Percentiles rank a stretch among this genome's conserved stretches.
These are phyloP conservation scores for Eupithecia subumbrata DNA, from an alignment of 2,888 invertebrate species.

Conservation along the genomic window DNA sequence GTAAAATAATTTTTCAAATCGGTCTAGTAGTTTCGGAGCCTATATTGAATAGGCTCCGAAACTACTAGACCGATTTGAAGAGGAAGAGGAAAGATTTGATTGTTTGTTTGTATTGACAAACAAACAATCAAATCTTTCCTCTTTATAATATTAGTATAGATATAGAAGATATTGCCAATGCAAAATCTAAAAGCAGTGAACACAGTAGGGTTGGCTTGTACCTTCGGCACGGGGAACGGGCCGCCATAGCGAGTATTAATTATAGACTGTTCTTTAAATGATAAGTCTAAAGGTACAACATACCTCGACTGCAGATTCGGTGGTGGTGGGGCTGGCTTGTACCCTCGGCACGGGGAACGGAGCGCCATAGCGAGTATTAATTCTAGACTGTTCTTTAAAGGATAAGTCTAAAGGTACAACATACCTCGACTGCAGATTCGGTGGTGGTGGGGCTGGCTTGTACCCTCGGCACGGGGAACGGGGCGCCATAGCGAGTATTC, in stretches of 20 bases:
- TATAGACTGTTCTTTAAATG: constrained; percentile 67
- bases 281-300: constrained; percentile 11
- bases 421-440: constrained; percentile 64
- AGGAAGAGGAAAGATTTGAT: too few species aligned
- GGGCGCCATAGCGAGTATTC: constrained; percentile 66
- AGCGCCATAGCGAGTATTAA: constrained; percentile 45
- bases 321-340: constrained; percentile 59
- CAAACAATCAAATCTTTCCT: too few species aligned
- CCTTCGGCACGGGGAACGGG: constrained; percentile 59
- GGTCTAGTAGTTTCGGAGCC: too few species aligned
- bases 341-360: constrained; percentile 54
- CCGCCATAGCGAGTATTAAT: constrained; percentile 66
- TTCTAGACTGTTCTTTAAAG: not conserved
- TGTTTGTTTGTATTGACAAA: too few species aligned
- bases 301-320: constrained; percentile 66
- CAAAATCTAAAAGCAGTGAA: too few species aligned
- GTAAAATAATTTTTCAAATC: too few species aligned
- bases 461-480: constrained; percentile 57
- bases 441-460: constrained; percentile 62
- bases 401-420: constrained; percentile 6
- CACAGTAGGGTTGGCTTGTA: too few species aligned
- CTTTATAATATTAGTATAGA: too few species aligned
- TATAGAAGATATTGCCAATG: too few species aligned
- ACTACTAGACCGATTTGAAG: too few species aligned
- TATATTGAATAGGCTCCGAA: too few species aligned